phyloP scores from a whole-genome alignment of 2,888 invertebrate species.

The Cynaeus angustus region DNA sequence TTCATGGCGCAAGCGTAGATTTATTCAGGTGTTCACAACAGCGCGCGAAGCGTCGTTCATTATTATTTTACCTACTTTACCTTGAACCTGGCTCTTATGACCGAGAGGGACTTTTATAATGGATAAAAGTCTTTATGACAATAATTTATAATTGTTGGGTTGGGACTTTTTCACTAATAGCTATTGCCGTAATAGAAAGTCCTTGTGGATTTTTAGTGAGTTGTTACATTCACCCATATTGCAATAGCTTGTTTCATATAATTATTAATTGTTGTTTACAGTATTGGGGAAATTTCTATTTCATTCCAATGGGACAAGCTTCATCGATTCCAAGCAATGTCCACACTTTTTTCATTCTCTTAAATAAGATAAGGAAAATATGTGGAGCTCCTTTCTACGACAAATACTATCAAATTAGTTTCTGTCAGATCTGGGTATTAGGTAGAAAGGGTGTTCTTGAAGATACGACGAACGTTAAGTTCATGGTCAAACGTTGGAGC shows the following conservation, averaged over 20 bases:
- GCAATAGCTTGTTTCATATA: constrained; percentile 38
- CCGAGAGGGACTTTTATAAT: constrained; percentile 52
- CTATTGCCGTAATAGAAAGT: constrained; percentile 53
- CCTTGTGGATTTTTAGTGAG: constrained; percentile 55
- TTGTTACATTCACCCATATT: constrained; percentile 53
- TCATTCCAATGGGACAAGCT: constrained; percentile 25
- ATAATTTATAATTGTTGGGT: constrained; percentile 50
- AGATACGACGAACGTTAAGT: constrained; percentile 50
- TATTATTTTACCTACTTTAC: constrained; percentile 57
- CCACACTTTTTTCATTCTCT: background rate
- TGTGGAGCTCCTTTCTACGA: background rate
- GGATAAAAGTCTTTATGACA: constrained; percentile 49
- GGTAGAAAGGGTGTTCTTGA: constrained; percentile 45
- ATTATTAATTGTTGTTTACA: constrained; percentile 34
- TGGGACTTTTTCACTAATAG: constrained; percentile 48
- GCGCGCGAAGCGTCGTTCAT: constrained; percentile 55
- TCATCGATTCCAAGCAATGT: constrained; percentile 19
- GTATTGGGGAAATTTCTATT: constrained; percentile 35
- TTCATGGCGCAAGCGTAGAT: constrained; percentile 53
- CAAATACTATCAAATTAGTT: constrained; percentile 25
- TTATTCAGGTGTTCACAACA: constrained; percentile 56
- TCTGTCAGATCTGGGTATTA: constrained; percentile 16
- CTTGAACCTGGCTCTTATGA: constrained; percentile 57
- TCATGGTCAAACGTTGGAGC: constrained; percentile 49
- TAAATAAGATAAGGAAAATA: constrained; percentile 1